A percentile compares a stretch with the other conserved stretches of the same genome.
phyloP scores from a whole-genome alignment of 2,797 vertebrate species.

The Iguana delicatissima region DNA sequence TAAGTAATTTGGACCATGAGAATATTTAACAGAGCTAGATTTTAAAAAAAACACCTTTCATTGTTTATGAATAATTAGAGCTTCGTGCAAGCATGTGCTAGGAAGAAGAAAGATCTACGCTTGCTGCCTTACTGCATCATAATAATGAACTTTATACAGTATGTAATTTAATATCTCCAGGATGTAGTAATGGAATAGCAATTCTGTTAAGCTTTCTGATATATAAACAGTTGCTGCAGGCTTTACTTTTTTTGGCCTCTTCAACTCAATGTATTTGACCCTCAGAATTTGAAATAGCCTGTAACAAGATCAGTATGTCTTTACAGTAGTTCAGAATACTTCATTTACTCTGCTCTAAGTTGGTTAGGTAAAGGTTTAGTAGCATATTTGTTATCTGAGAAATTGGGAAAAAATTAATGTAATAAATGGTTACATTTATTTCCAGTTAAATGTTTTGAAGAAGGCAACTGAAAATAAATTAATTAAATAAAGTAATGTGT shows the following conservation, averaged over 20 bases:
- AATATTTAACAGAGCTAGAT: slow-evolving; percentile 29
- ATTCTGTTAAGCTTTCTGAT: slow-evolving; percentile 22
- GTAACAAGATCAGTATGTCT: slow-evolving; percentile 20
- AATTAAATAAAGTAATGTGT: neutral
- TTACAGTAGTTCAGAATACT: neutral
- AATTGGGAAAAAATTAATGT: neutral
- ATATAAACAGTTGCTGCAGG: slow-evolving; percentile 60
- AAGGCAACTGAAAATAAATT: neutral
- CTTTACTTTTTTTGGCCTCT: slow-evolving; percentile 58
- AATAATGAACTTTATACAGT: slow-evolving; percentile 4
- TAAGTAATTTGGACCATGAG: slow-evolving; percentile 10
- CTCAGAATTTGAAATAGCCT: slow-evolving; percentile 46
- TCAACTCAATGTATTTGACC: slow-evolving; percentile 45
- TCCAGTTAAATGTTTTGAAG: neutral
- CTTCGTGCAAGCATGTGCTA: neutral
- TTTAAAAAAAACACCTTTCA: neutral
- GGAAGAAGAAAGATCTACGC: neutral
- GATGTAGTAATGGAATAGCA: slow-evolving; percentile 33
- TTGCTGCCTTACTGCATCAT: neutral
- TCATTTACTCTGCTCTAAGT: slow-evolving; percentile 30
- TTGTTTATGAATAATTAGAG: slow-evolving; percentile 25
- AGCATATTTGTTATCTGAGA: neutral
- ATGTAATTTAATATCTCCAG: neutral
- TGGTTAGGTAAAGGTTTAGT: slow-evolving; percentile 38
- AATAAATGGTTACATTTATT: neutral